Conservation (phyloP, 92 coral and sea anemone genomes). For the Actinostola sp. region DNA sequence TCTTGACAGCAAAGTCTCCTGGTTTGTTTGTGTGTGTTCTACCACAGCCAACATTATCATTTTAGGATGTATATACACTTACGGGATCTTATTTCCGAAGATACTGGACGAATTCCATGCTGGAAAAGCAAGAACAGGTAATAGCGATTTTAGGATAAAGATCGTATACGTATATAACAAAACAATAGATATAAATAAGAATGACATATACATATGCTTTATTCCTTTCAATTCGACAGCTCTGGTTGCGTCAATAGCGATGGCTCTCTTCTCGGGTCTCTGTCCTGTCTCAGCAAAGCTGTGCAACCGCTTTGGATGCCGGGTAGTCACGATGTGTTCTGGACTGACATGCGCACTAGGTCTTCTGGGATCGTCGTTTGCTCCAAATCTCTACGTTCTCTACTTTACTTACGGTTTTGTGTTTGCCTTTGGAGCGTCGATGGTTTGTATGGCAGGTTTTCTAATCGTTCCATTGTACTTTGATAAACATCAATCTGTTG, state of each 20-base stretch:
- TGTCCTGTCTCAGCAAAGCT: conserved; percentile 18
- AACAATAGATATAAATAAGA: no score
- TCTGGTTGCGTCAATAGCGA: conserved; percentile 11
- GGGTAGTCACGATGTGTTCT: conserved; percentile 20
- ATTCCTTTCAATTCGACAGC: neutral
- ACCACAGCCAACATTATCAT: neutral
- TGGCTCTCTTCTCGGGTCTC: neutral
- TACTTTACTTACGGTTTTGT: conserved; percentile 36
- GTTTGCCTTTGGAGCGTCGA: conserved; percentile 23
- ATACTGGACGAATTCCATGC: conserved; percentile 28
- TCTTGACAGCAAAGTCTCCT: conserved; percentile 2
- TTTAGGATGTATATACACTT: neutral
- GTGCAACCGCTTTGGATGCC: conserved; percentile 30
- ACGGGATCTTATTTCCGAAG: conserved; percentile 22
- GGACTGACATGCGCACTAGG: conserved; percentile 25
- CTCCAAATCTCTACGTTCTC: conserved; percentile 35
- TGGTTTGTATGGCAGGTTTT: conserved; percentile 22
- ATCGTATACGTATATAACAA: no score
- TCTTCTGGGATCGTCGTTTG: conserved; percentile 33
- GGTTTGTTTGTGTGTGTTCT: conserved; percentile 13
- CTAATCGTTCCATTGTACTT: conserved; percentile 36
- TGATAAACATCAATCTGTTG: conserved; percentile 20
- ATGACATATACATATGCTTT: neutral
- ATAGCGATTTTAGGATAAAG: no score
- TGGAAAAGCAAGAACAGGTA: conserved; percentile 38